Conservation (phyloP, 1,140 invertebrate species). For the Aphaenogaster ashmeadi region DNA sequence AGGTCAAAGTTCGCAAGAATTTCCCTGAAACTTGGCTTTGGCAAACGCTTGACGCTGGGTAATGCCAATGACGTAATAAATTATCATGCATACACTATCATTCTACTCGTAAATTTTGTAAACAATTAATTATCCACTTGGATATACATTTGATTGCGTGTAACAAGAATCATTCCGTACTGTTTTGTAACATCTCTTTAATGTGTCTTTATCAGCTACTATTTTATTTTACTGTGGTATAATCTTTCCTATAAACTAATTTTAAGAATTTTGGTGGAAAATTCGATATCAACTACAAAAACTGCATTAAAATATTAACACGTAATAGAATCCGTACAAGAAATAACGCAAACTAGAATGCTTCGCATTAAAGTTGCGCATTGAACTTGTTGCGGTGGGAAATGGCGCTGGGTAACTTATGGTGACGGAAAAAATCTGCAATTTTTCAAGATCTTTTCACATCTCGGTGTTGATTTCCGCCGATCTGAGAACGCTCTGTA, state of each 20-base stretch:
- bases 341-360: slow-evolving; percentile 41
- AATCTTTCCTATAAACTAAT: background rate
- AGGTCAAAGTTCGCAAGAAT: slow-evolving; percentile 88
- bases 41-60: slow-evolving; percentile 88
- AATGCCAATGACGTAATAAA: slow-evolving; percentile 82
- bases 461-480: background rate
- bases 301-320: slow-evolving; percentile 43
- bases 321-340: background rate
- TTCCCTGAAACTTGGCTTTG: slow-evolving; percentile 91
- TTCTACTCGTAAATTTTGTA: background rate
- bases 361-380: slow-evolving; percentile 38
- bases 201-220: background rate
- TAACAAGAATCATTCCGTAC: slow-evolving; percentile 13
- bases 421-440: slow-evolving; percentile 23
- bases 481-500: background rate
- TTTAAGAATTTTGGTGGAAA: background rate
- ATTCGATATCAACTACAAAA: background rate
- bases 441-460: slow-evolving; percentile 2
- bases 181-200: background rate
- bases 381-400: background rate
- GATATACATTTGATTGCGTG: background rate
- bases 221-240: background rate
- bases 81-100: slow-evolving; percentile 48
- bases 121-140: slow-evolving; percentile 12
- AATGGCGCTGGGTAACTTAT: slow-evolving; percentile 23